Conservation (phyloP, 2,797 vertebrate genomes). For the Clarias fuscus region DNA sequence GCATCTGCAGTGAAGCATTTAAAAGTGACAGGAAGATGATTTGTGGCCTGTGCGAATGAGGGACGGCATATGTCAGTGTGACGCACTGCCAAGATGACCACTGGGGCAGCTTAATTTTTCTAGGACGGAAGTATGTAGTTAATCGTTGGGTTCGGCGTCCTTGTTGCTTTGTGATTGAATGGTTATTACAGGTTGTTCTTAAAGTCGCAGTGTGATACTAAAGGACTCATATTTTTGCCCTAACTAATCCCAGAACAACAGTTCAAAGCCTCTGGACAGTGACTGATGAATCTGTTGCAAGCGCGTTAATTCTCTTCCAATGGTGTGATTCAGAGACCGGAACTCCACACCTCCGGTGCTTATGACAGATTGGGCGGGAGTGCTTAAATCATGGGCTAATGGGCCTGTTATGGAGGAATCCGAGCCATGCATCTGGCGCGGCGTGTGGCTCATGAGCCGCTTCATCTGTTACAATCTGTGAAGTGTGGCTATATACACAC, state of each 20-base stretch:
- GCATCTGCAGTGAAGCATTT: constrained; percentile 42
- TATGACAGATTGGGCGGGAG: constrained; percentile 59
- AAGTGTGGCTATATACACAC: constrained; percentile 42
- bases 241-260: constrained; percentile 17
- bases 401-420: constrained; percentile 58
- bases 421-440: constrained; percentile 57
- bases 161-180: constrained; percentile 9
- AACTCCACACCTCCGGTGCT: constrained; percentile 46
- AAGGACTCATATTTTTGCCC: neutral
- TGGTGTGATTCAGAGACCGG: constrained; percentile 32
- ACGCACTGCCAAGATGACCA: constrained; percentile 8
- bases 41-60: neutral
- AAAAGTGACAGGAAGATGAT: constrained; percentile 8
- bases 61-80: neutral
- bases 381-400: constrained; percentile 65
- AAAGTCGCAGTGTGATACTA: neutral
- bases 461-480: constrained; percentile 54
- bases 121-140: neutral
- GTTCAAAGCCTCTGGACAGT: neutral
- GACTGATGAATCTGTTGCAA: constrained; percentile 33
- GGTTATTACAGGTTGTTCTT: neutral
- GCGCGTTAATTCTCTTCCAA: constrained; percentile 28
- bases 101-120: neutral
- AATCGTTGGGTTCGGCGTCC: neutral
- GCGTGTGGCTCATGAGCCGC: constrained; percentile 42